Evolutionary conservation across 2,888 invertebrate species (phyloP), one percentile per base, ranked within the genome.

Genomic region (Tethea ocularis): DNA sequence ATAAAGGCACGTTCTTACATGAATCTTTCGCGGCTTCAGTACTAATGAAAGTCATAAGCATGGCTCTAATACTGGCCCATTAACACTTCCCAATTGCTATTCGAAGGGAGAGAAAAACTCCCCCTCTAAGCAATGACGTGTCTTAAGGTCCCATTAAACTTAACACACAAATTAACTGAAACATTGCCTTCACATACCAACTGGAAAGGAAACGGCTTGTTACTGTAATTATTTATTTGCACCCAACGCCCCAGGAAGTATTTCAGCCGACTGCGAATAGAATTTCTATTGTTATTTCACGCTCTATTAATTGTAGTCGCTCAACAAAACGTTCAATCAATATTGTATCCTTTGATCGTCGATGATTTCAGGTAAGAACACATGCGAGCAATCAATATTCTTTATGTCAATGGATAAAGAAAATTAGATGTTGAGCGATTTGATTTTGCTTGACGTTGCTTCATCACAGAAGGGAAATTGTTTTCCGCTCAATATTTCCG

Each of bases 31-130:
- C 80, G 86, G 88, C 86, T 88, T 82, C 80, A 75, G 80, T 82
- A 77, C 84, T 91, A 89, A 90, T 91, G 88, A 89, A 88, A 88
- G 83, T 91, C 87, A 89, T 91, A 88, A 89, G 86, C 86, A 89
- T 86, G 87, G 84, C 72, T 85, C 83, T 89, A 89, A 88, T 85
- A 86, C 83, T 75, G 64, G 74, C 73, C 84, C 83, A 91, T 91
- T 91, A 90, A 84, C 87, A 88, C 83, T 83, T 87, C 85, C 77
- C 83, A 86, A 91, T 88, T 88, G 83, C 82, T 78, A 75, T 84
- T 71, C 67, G 74, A 78, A 83, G 82, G 86, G 83, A 78, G 75
- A 68, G 84, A 87, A 88, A 86, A 84, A 84, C 77, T 78, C 78
- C 84, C 73, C 78, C 72, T 73, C 72, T 74, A 77, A 78, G 73